Percentiles rank a stretch among this genome's conserved stretches.
Evolutionary conservation across 35 echinoderm and acorn worm species (phyloP).

Genomic region (Amphiura filiformis): DNA sequence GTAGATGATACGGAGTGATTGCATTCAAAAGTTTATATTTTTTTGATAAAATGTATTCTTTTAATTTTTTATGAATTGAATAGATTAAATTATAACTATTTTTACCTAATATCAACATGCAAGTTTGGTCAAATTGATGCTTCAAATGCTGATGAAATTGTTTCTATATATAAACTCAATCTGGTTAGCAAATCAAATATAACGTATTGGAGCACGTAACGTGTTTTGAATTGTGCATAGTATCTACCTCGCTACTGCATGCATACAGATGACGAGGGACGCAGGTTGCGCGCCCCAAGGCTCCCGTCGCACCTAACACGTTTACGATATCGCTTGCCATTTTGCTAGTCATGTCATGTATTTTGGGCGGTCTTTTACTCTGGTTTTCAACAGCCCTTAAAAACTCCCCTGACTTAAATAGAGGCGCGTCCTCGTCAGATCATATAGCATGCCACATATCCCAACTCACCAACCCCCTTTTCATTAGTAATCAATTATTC

Average conservation of each 20-base stretch:
- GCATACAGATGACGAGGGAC: neutral
- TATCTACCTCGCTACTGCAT: too few relatives aligned
- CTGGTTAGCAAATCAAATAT: neutral
- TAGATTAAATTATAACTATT: too few relatives aligned
- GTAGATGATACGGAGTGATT: neutral
- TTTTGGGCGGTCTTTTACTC: neutral
- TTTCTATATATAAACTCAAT: conserved; percentile 1
- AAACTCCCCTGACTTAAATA: neutral
- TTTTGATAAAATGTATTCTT: neutral
- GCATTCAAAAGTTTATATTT: neutral
- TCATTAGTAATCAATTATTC: neutral
- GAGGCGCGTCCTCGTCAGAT: neutral
- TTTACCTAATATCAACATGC: too few relatives aligned
- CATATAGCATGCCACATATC: neutral
- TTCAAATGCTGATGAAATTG: too few relatives aligned
- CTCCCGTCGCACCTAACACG: neutral
- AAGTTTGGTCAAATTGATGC: too few relatives aligned
- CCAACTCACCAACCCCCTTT: neutral
- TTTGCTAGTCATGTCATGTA: neutral
- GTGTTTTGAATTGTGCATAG: neutral
- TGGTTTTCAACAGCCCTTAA: neutral
- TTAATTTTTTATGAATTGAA: too few relatives aligned
- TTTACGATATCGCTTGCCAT: neutral
- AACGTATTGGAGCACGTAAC: neutral
- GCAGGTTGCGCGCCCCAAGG: neutral